phyloP scores from a whole-genome alignment of 1,140 invertebrate genomes.

The Laupala kohalensis region DNA sequence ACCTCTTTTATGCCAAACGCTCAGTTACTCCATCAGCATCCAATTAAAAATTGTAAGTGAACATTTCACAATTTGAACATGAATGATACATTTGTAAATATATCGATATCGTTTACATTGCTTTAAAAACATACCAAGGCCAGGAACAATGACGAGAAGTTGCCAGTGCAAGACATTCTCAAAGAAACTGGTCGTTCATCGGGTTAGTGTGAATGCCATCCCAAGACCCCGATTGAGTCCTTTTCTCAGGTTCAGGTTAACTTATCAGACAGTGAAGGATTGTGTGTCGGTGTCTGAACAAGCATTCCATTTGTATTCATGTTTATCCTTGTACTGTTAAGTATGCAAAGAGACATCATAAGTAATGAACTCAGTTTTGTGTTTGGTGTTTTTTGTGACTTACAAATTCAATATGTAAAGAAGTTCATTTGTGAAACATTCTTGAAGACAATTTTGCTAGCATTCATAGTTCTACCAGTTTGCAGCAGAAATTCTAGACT shows the following conservation, averaged over 20 bases:
- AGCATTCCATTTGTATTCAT: conserved; percentile 13
- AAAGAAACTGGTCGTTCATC: background rate
- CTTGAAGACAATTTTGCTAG: background rate
- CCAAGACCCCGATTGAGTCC: conserved; percentile 9
- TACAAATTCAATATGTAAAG: background rate
- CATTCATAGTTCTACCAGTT: background rate
- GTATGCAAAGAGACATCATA: background rate
- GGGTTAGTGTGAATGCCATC: conserved; percentile 12
- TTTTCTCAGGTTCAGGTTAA: conserved; percentile 12
- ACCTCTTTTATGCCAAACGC: background rate
- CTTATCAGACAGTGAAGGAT: background rate
- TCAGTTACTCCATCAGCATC: conserved; percentile 4
- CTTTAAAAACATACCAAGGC: conserved; percentile 3
- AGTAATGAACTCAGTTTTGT: conserved; percentile 4
- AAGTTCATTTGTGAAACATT: background rate
- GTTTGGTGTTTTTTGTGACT: conserved; percentile 3
- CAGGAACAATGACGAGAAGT: background rate
- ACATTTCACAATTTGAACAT: conserved; percentile 12
- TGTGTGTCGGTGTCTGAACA: conserved; percentile 14
- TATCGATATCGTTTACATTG: conserved; percentile 11
- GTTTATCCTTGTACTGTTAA: conserved; percentile 12
- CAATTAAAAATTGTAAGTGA: conserved; percentile 10
- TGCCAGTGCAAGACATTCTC: background rate
- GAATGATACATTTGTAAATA: conserved; percentile 10
- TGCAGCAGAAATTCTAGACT: background rate